These are phyloP conservation scores for Osedax frankpressi DNA, from an alignment of 2,888 invertebrate genomes.

Conservation along the genomic window DNA sequence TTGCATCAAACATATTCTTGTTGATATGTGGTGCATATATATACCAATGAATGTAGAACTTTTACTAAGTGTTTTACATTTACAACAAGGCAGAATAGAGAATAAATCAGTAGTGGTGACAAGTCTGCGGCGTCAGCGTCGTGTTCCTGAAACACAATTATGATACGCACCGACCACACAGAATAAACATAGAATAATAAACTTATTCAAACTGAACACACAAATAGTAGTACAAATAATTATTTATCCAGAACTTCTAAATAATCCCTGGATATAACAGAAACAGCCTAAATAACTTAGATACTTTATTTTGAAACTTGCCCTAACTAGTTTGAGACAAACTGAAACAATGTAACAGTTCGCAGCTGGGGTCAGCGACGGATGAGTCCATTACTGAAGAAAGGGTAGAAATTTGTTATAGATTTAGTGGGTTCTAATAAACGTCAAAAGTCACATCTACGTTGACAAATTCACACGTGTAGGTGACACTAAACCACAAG, in stretches of 20 bases:
- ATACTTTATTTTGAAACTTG: not conserved
- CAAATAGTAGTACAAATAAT: not conserved
- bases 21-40: not conserved
- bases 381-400: not conserved
- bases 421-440: not conserved
- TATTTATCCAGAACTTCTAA: not conserved
- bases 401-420: not conserved
- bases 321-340: not conserved
- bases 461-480: not conserved
- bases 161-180: not conserved
- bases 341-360: not conserved
- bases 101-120: too few species aligned
- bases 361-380: not conserved
- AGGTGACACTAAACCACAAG: not conserved
- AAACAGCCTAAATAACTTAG: not conserved
- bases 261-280: not conserved
- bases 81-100: not conserved
- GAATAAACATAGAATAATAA: not conserved
- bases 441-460: not conserved
- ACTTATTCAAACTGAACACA: not conserved
- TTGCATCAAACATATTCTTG: not conserved
- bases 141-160: not conserved
- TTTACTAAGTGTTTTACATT: not conserved
- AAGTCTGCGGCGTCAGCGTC: not conserved
- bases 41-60: not conserved